These are phyloP conservation scores for Procapra przewalskii DNA, from an alignment of 2,113 vertebrate genomes.

Conservation along the genomic window DNA sequence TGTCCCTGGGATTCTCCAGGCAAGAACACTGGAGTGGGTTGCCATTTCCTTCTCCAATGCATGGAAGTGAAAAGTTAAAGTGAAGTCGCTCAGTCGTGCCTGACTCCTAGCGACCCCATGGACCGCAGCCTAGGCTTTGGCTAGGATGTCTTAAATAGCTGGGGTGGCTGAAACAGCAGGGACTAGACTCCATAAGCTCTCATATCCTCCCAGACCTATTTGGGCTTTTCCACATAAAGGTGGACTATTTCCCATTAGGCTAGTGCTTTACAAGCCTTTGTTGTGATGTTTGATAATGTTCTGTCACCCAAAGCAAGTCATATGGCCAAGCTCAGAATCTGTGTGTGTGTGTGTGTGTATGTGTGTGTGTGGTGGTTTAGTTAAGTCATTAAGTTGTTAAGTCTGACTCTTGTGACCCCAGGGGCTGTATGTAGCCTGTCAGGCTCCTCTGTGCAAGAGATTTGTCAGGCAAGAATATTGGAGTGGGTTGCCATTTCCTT, in stretches of 20 bases:
- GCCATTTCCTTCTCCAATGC: too few relatives aligned
- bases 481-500: background rate
- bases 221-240: background rate
- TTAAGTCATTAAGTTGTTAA: background rate
- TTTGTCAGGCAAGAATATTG: background rate
- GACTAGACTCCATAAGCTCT: background rate
- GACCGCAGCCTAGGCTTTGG: too few relatives aligned
- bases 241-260: background rate
- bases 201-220: background rate
- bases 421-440: background rate
- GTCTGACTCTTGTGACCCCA: background rate
- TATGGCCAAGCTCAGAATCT: background rate
- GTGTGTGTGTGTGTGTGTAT: rapidly evolving
- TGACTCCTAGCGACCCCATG: too few relatives aligned
- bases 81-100: too few relatives aligned
- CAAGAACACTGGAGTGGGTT: too few relatives aligned
- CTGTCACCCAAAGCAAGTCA: background rate
- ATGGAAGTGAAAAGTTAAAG: too few relatives aligned
- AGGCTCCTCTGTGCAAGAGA: background rate
- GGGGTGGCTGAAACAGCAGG: too few relatives aligned
- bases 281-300: background rate
- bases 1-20: too few relatives aligned
- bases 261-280: background rate
- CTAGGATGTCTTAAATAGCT: background rate
- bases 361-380: background rate